Conservation (phyloP, 1,140 invertebrate genomes). For the Rhagoletis zephyria region DNA sequence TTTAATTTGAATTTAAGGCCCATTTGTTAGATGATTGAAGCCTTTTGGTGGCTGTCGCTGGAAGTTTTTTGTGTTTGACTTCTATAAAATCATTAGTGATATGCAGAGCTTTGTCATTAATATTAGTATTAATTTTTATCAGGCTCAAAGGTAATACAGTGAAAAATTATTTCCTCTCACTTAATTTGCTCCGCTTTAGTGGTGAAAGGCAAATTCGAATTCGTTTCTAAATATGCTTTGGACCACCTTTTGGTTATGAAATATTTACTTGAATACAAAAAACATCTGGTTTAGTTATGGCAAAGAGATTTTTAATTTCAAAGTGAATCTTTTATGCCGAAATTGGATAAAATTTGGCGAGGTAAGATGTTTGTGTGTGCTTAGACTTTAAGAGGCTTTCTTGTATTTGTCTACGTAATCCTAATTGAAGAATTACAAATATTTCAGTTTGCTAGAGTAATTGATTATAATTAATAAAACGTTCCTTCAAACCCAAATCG, state of each 20-base stretch:
- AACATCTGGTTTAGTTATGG: too few species aligned
- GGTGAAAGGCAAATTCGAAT: background rate
- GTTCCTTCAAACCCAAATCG: too few species aligned
- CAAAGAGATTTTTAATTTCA: too few species aligned
- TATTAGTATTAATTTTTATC: background rate
- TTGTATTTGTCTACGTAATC: too few species aligned
- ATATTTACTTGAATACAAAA: too few species aligned
- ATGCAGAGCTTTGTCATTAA: background rate
- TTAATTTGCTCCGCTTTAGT: slow-evolving; percentile 12
- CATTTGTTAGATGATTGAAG: slow-evolving; percentile 11
- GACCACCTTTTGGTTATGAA: background rate
- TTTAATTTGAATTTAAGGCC: slow-evolving; percentile 20
- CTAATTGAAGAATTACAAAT: too few species aligned
- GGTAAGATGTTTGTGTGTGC: too few species aligned
- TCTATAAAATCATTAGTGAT: background rate
- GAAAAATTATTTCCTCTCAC: background rate
- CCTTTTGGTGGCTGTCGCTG: background rate
- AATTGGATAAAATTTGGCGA: too few species aligned
- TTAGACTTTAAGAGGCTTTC: too few species aligned
- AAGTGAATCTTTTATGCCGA: too few species aligned
- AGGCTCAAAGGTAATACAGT: background rate
- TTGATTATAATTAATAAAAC: too few species aligned
- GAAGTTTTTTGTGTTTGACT: background rate
- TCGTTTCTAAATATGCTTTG: background rate
- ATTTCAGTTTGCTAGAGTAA: too few species aligned